Conservation (phyloP, 2,888 invertebrate species). For the Drosophila pullipes region DNA sequence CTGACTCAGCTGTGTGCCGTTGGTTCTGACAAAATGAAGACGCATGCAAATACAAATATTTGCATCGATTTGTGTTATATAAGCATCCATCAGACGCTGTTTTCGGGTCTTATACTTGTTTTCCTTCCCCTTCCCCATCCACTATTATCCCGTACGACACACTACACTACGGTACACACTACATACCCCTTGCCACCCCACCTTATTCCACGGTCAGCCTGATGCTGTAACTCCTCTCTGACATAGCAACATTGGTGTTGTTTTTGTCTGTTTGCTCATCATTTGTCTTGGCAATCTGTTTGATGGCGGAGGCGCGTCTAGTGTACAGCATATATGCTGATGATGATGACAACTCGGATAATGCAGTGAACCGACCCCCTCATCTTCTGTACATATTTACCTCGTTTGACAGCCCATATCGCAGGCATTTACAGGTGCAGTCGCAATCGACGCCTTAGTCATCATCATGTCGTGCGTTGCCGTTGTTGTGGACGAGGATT, state of each 20-base stretch:
- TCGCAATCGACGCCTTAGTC: slow-evolving; percentile 65
- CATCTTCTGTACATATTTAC: slow-evolving; percentile 85
- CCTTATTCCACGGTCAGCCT: not conserved
- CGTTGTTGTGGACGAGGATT: slow-evolving; percentile 72
- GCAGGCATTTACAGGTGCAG: slow-evolving; percentile 87
- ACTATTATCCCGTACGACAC: not conserved
- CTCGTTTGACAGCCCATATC: slow-evolving; percentile 93
- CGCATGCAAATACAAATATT: slow-evolving; percentile 78
- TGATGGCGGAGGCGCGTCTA: slow-evolving; percentile 42
- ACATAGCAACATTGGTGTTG: slow-evolving; percentile 57
- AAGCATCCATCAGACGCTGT: slow-evolving; percentile 49
- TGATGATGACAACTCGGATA: slow-evolving; percentile 13
- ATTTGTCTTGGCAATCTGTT: slow-evolving; percentile 69
- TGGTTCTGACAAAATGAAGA: slow-evolving; percentile 60
- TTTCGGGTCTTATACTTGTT: slow-evolving; percentile 18
- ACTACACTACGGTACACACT: not conserved
- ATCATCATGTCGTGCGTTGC: slow-evolving; percentile 69
- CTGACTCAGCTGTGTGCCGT: slow-evolving; percentile 35
- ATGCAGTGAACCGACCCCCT: not conserved
- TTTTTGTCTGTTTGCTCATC: slow-evolving; percentile 63
- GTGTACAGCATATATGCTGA: slow-evolving; percentile 44
- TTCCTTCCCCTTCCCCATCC: not conserved
- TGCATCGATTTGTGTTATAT: slow-evolving; percentile 77
- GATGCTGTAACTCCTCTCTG: slow-evolving; percentile 5
- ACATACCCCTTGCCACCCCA: not conserved